These are phyloP conservation scores for Zaprionus vittiger DNA, from an alignment of 1,140 invertebrate species.

Conservation along the genomic window DNA sequence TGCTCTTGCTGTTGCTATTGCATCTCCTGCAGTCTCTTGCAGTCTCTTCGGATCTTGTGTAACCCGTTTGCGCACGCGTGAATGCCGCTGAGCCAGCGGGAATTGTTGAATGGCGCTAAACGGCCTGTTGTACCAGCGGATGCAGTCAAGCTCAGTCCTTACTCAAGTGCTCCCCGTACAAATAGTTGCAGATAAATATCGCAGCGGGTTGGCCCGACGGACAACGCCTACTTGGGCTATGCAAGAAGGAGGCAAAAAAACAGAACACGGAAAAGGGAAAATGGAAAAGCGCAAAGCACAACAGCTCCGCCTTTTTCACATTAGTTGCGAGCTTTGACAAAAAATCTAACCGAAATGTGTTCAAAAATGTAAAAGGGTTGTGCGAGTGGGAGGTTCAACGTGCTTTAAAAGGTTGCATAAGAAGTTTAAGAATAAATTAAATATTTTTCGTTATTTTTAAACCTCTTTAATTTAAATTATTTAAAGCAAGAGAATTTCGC, in stretches of 20 bases:
- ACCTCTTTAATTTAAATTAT: neutral
- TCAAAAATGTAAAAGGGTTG: slow-evolving; percentile 21
- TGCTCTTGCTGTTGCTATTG: slow-evolving; percentile 17
- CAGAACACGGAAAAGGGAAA: slow-evolving; percentile 15
- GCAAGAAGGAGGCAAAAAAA: slow-evolving; percentile 12
- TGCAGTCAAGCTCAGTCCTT: slow-evolving; percentile 15
- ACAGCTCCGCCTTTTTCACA: slow-evolving; percentile 71
- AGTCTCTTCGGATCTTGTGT: slow-evolving; percentile 18
- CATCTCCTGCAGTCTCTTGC: neutral
- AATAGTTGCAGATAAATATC: slow-evolving; percentile 78
- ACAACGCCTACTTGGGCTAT: slow-evolving; percentile 40
- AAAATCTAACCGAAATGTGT: slow-evolving; percentile 22
- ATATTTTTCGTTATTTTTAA: neutral
- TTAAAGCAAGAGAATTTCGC: neutral
- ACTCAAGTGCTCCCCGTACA: slow-evolving; percentile 42
- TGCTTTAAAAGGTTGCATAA: slow-evolving; percentile 9
- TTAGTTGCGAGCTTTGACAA: slow-evolving; percentile 44
- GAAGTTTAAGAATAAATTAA: slow-evolving; percentile 14
- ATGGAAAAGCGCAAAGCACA: slow-evolving; percentile 36
- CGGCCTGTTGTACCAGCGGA: slow-evolving; percentile 71
- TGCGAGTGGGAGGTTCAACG: neutral
- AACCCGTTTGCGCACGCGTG: slow-evolving; percentile 81
- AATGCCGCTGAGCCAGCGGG: slow-evolving; percentile 80
- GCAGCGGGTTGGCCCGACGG: slow-evolving; percentile 55
- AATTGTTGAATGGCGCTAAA: slow-evolving; percentile 81